A percentile compares a stretch with the other conserved stretches of the same genome.
Conservation (phyloP, 2,113 vertebrate genomes). For the Piprites chloris region DNA sequence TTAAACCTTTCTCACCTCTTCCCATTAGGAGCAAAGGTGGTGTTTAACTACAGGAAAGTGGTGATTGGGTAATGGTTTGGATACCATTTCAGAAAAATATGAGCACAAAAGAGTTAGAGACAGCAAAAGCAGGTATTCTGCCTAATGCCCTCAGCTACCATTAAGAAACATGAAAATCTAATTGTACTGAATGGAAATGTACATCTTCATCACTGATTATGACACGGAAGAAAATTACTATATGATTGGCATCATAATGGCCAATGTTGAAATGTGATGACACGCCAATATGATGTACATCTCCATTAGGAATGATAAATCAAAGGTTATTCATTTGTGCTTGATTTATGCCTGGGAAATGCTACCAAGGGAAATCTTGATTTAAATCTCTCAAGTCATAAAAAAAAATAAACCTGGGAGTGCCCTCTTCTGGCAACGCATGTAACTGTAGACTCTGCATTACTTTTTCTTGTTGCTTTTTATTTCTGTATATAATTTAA, state of each 20-base stretch:
- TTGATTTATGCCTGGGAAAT: conserved; percentile 69
- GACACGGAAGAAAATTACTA: conserved; percentile 60
- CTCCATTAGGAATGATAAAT: conserved; percentile 72
- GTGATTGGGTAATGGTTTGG: conserved; percentile 26
- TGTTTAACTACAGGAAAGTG: not conserved
- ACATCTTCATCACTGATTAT: conserved; percentile 65
- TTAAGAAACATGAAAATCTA: conserved; percentile 64
- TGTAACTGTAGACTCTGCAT: not conserved
- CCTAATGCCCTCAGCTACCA: conserved; percentile 50
- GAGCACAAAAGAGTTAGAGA: conserved; percentile 17
- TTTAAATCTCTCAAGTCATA: conserved; percentile 14
- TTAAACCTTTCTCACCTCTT: not conserved
- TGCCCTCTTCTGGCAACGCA: conserved; percentile 60
- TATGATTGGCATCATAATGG: conserved; percentile 71
- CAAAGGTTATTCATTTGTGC: conserved; percentile 72
- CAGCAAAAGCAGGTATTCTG: conserved; percentile 31
- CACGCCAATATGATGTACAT: conserved; percentile 70
- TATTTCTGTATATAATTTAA: not conserved
- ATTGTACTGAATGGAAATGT: conserved; percentile 61
- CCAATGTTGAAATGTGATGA: conserved; percentile 69
- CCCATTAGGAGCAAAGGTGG: not conserved
- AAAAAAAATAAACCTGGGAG: not conserved
- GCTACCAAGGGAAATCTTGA: conserved; percentile 63
- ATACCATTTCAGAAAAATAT: conserved; percentile 22
- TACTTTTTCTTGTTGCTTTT: not conserved